Conservation (phyloP, 1,140 invertebrate genomes). For the Sitobion miscanthi region DNA sequence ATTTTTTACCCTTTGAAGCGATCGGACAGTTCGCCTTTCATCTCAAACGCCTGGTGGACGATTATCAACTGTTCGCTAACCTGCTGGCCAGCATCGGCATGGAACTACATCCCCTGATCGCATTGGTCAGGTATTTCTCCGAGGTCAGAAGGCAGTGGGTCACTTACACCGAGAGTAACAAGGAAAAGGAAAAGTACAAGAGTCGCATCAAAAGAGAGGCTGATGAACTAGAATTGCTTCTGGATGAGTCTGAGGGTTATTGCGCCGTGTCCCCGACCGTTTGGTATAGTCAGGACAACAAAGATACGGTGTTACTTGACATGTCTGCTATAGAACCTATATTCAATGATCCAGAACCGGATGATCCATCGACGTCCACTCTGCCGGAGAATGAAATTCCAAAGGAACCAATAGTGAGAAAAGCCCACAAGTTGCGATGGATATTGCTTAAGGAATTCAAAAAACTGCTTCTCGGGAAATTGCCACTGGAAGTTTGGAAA, state of each 20-base stretch:
- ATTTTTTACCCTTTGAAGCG: rapidly evolving
- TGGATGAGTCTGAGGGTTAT: rapidly evolving
- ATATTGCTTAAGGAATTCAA: background rate
- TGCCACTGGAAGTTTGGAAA: background rate
- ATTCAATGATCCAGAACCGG: background rate
- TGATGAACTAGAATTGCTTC: rapidly evolving
- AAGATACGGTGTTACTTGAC: background rate
- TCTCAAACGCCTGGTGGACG: background rate
- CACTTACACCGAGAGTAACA: background rate
- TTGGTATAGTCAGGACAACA: background rate
- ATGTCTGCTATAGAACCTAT: rapidly evolving
- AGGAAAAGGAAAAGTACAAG: background rate
- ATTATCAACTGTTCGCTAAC: background rate
- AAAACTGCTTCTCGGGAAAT: background rate
- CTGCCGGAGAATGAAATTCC: no score
- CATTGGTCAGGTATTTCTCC: background rate
- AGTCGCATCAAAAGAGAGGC: background rate
- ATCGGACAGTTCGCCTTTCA: rapidly evolving
- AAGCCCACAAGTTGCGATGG: background rate
- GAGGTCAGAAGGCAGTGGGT: background rate
- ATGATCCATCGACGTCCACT: no score
- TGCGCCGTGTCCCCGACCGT: background rate
- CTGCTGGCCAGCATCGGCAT: background rate
- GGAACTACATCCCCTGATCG: background rate
- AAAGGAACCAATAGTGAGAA: background rate